Conservation (phyloP, 2,888 invertebrate species). For the Caenorhabditis drosophilae region DNA sequence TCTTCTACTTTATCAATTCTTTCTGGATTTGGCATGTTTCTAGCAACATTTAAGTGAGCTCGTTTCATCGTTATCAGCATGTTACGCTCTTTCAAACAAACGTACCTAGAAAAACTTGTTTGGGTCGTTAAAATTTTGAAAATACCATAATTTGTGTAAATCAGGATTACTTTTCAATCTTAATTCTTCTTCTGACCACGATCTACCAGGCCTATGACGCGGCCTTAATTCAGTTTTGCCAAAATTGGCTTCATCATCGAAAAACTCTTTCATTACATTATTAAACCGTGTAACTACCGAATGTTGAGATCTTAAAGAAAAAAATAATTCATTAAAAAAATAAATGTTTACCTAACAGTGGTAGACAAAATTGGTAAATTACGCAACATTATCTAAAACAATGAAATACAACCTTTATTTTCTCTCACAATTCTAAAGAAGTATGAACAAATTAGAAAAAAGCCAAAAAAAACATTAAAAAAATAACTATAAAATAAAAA, state of each 20-base stretch:
- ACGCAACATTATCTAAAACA: conserved; percentile 38
- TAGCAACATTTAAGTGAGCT: conserved; percentile 74
- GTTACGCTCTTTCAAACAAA: conserved; percentile 90
- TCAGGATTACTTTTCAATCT: conserved; percentile 92
- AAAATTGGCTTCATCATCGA: conserved; percentile 58
- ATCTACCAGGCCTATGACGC: conserved; percentile 58
- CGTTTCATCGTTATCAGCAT: conserved; percentile 92
- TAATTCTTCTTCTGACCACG: conserved; percentile 88
- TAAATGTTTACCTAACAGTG: neutral
- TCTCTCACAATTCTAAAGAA: no score
- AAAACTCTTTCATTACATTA: conserved; percentile 48
- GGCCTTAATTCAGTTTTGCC: conserved; percentile 55
- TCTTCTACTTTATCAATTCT: conserved; percentile 63
- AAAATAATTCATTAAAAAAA: neutral
- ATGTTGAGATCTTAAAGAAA: conserved; percentile 22
- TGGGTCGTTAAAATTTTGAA: neutral
- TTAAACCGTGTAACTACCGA: conserved; percentile 4
- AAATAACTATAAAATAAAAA: no score
- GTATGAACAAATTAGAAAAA: no score
- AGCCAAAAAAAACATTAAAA: no score
- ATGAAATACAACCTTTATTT: no score
- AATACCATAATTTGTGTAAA: conserved; percentile 92
- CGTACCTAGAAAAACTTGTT: conserved; percentile 74
- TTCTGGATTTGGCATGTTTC: conserved; percentile 66
- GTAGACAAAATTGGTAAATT: conserved; percentile 16